Evolutionary conservation across 2,888 invertebrate genomes (phyloP).

Genomic region (Nephrotoma flavescens): DNA sequence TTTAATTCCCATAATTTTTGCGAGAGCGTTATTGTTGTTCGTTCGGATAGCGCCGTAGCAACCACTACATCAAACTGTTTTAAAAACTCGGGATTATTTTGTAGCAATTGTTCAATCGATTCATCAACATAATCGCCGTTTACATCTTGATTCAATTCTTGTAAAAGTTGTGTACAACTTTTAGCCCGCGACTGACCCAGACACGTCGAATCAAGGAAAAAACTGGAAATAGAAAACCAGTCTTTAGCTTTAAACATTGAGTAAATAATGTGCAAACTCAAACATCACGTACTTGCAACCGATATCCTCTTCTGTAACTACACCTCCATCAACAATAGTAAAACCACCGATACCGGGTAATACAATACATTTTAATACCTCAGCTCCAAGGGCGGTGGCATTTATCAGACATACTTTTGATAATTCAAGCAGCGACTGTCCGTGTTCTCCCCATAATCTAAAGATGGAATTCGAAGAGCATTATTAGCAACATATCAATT

Average conservation of each 20-base stretch:
- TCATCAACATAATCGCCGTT: conserved; percentile 87
- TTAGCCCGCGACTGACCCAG: conserved; percentile 75
- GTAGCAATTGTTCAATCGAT: conserved; percentile 66
- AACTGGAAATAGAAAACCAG: conserved; percentile 37
- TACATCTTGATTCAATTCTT: conserved; percentile 88
- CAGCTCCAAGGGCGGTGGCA: conserved; percentile 86
- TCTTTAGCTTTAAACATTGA: background rate
- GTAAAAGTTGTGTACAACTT: conserved; percentile 62
- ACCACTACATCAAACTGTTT: conserved; percentile 69
- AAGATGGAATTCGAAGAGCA: conserved; percentile 6
- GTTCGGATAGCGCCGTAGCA: conserved; percentile 27
- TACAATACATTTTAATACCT: conserved; percentile 86
- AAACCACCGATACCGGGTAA: conserved; percentile 87
- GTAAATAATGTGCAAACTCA: background rate
- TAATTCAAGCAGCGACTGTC: conserved; percentile 76
- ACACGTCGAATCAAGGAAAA: conserved; percentile 74
- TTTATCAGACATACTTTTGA: conserved; percentile 88
- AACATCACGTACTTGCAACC: conserved; percentile 63
- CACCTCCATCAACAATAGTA: conserved; percentile 77
- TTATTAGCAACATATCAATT: background rate
- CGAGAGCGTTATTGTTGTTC: conserved; percentile 52
- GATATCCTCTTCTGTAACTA: conserved; percentile 78
- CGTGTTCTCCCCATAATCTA: conserved; percentile 97
- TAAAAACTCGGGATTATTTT: conserved; percentile 79
- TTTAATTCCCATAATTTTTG: conserved; percentile 70